Conservation (phyloP, 2,113 vertebrate species). For the Nothocercus nigrocapillus region DNA sequence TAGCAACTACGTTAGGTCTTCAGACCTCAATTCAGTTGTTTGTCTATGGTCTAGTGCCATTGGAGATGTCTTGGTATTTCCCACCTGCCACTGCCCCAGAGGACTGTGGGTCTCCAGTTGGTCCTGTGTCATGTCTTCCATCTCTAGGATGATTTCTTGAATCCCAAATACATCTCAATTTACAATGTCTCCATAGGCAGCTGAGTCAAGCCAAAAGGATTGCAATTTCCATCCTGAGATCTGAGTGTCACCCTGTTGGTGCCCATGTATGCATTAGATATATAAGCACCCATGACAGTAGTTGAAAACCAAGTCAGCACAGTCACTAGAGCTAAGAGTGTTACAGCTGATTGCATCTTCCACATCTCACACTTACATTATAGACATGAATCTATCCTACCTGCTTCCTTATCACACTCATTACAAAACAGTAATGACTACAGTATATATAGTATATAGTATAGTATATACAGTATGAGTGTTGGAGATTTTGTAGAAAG, state of each 20-base stretch:
- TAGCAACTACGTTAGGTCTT: neutral
- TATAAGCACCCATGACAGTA: neutral
- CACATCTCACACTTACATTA: neutral
- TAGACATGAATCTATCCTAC: neutral
- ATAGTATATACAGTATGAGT: neutral
- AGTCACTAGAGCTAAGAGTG: neutral
- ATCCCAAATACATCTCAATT: neutral
- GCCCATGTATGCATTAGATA: neutral
- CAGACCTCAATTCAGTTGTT: neutral
- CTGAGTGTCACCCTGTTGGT: neutral
- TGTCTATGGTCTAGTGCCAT: neutral
- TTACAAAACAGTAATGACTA: neutral
- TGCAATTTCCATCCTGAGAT: neutral
- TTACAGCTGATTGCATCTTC: neutral
- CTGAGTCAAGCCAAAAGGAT: neutral
- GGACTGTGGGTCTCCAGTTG: neutral
- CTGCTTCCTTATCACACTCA: neutral
- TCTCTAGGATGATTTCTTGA: neutral
- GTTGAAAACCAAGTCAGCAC: neutral
- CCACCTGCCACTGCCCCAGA: neutral
- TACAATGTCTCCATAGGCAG: neutral
- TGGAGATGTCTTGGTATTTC: neutral
- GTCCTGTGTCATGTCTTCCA: neutral
- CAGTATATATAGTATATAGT: no score
- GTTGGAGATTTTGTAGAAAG: neutral